Conservation (phyloP, 2,888 invertebrate genomes). For the Drosophila bunnanda region DNA sequence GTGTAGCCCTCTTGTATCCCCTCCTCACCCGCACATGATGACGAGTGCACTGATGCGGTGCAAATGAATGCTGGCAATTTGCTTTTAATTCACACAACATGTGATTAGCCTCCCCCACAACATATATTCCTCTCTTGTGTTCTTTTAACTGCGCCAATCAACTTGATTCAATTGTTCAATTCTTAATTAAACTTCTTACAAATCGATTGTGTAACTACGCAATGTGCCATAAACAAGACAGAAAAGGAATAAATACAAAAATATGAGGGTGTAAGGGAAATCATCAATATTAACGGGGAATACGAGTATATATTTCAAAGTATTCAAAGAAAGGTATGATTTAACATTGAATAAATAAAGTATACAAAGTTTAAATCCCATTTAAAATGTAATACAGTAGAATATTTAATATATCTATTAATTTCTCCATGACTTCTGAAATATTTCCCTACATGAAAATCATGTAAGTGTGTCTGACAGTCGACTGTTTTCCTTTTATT, state of each 20-base stretch:
- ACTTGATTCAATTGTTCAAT: slow-evolving; percentile 54
- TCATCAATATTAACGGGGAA: neutral
- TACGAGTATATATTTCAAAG: neutral
- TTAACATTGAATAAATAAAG: neutral
- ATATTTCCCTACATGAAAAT: neutral
- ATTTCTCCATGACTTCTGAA: neutral
- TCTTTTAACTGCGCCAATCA: slow-evolving; percentile 34
- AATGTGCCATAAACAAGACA: slow-evolving; percentile 4
- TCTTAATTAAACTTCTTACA: slow-evolving; percentile 46
- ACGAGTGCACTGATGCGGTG: slow-evolving; percentile 36
- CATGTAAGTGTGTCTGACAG: neutral
- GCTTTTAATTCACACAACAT: slow-evolving; percentile 47
- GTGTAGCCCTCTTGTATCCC: neutral
- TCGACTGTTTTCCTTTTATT: neutral
- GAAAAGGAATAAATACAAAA: neutral
- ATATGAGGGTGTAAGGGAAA: neutral
- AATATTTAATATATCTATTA: neutral
- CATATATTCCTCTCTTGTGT: slow-evolving; percentile 3
- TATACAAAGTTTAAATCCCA: neutral
- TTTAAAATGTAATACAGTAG: neutral
- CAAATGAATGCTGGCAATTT: slow-evolving; percentile 47
- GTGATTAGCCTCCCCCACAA: slow-evolving; percentile 36
- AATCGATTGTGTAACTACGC: slow-evolving; percentile 60
- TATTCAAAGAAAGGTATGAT: rapidly evolving
- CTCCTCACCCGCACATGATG: slow-evolving; percentile 11